Evolutionary conservation across 1,140 invertebrate species (phyloP), one percentile per base, ranked within the genome.

Genomic region (Caenorhabditis brenneri): DNA sequence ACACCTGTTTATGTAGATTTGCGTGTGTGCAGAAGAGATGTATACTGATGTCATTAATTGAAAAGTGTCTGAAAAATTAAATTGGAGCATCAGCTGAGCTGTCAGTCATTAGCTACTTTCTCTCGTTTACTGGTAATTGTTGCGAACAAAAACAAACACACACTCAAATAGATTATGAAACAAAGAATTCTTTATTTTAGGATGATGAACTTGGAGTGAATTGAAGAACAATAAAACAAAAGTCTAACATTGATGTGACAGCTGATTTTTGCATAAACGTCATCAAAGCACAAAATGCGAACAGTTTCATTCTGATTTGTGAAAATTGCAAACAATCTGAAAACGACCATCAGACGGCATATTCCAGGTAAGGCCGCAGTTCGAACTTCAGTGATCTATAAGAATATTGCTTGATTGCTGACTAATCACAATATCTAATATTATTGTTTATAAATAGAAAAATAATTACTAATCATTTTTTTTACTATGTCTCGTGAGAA

Each of bases 381-480:
- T 74, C 36, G n/a, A 74, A n/a, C 24, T 74, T 39, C 36, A 74
- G 65, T 24, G 65, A 74, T 46, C 65, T 74, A 74, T 16, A 51
- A 51, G 3, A 42, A 74, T 42, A 42, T 36, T 65, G 58, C 31
- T 27, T 9, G 22, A 33, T n/a, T 27, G 10, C 49, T 51, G 22
- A 24, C 10, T 27, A 10, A 27, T 12, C 9, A n/a, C 19, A 51
- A 51, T 7, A 42, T 42, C 22, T 12, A 55, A 12, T 0, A 24
- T 10, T 7, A 4, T 7, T 55, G 24, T 22, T 7, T n/a, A 55
- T 22, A 27, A 55, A 55, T 55, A 55, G 53, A 55, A 55, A 55
- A 55, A 55, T 55, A 55, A 55, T 55, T 55, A 55, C 53, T 55
- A 55, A 27, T 55, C 49, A 55, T 55, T 51, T n/a, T n/a, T 51